phyloP scores from a whole-genome alignment of 2,113 vertebrate genomes.

The Eulemur macaco region DNA sequence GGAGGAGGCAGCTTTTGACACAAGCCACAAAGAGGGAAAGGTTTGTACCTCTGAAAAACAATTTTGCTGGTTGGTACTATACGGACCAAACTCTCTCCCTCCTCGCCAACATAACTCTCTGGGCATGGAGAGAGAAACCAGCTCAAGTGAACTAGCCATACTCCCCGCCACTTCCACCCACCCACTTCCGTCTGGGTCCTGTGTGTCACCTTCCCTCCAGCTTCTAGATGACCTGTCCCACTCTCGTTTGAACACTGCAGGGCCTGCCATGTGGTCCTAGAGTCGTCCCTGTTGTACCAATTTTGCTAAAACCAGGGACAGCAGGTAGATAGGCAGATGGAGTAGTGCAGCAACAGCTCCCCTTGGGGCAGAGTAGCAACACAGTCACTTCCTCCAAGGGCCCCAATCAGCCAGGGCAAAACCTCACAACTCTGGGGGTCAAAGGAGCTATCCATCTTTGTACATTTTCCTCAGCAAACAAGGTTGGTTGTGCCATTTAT shows the following conservation, averaged over 20 bases:
- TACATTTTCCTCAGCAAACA: background rate
- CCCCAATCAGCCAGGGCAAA: background rate
- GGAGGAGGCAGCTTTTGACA: background rate
- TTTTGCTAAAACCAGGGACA: background rate
- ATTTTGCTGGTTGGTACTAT: background rate
- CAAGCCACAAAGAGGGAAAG: background rate
- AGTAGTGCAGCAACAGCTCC: background rate
- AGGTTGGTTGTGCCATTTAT: background rate
- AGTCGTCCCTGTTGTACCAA: background rate
- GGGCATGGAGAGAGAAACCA: background rate
- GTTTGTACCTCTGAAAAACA: background rate
- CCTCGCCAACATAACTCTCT: background rate
- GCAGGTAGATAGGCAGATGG: rapidly evolving
- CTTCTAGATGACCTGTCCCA: background rate
- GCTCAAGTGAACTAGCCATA: background rate
- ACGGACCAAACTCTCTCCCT: background rate
- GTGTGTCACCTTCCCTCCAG: background rate
- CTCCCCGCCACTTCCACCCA: background rate
- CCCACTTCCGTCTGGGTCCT: background rate
- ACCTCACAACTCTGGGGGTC: background rate
- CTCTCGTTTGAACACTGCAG: background rate
- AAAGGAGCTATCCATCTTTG: background rate
- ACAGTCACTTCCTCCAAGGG: background rate
- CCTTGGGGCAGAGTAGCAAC: background rate
- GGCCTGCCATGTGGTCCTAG: background rate